Evolutionary conservation across 2,797 vertebrate genomes (phyloP).

Genomic region (Notoglanidium macrostoma): DNA sequence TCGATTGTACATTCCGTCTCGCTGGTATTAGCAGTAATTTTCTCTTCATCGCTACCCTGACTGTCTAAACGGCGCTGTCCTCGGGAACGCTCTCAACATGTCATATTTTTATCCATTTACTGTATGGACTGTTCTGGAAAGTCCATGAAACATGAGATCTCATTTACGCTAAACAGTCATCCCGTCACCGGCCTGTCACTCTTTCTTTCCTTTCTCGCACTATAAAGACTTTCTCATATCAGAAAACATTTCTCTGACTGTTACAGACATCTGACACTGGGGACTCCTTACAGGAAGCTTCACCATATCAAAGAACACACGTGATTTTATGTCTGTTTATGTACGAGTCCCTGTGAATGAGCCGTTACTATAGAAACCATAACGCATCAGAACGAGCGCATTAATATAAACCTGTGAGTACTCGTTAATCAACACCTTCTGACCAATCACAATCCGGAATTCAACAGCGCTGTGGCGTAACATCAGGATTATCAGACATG

Average conservation of each 20-base stretch:
- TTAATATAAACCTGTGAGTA: not conserved
- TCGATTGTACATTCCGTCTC: slow-evolving; percentile 41
- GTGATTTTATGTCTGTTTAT: not conserved
- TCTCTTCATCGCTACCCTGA: slow-evolving; percentile 39
- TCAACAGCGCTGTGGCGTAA: not conserved
- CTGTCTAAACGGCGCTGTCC: slow-evolving; percentile 8
- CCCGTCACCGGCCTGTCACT: not conserved
- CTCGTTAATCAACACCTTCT: not conserved
- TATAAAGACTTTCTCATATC: not conserved
- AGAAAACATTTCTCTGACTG: not conserved
- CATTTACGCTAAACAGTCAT: not conserved
- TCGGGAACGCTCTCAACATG: not conserved
- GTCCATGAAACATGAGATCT: too few species aligned
- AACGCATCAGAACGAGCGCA: not conserved
- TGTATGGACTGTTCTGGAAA: too few species aligned
- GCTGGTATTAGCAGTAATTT: slow-evolving; percentile 46
- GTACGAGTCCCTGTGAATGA: not conserved
- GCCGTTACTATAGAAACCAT: not conserved
- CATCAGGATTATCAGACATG: not conserved
- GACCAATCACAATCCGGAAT: not conserved
- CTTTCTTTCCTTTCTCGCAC: not conserved
- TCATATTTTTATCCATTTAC: too few species aligned
- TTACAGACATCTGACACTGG: not conserved
- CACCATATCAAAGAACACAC: not conserved
- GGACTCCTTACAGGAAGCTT: too few species aligned